A percentile compares a stretch with the other conserved stretches of the same genome.
Evolutionary conservation across 2,888 invertebrate genomes (phyloP).

Genomic region (Stenoptilia bipunctidactyla): DNA sequence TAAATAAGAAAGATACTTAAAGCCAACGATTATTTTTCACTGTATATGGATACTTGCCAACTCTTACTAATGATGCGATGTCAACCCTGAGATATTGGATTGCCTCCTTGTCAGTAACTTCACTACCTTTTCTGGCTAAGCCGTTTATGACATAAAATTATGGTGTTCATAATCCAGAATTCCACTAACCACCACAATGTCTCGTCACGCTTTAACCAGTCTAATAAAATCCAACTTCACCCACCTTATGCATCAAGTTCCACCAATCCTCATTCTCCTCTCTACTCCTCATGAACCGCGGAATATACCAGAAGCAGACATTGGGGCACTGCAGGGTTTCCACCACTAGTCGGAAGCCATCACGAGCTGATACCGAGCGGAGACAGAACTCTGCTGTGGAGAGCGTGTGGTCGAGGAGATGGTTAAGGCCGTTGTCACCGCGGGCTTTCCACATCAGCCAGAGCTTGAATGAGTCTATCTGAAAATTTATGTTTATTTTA

Average conservation of each 20-base stretch:
- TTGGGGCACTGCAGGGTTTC: conserved; percentile 79
- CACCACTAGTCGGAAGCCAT: conserved; percentile 74
- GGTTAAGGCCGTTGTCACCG: conserved; percentile 73
- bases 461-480: conserved; percentile 90
- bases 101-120: too few relatives aligned
- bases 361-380: conserved; percentile 52
- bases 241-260: conserved; percentile 63
- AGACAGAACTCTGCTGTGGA: conserved; percentile 71
- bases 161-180: too few relatives aligned
- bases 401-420: conserved; percentile 76
- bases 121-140: too few relatives aligned
- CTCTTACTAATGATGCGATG: too few relatives aligned
- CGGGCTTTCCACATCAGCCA: conserved; percentile 94
- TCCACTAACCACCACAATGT: too few relatives aligned
- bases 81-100: too few relatives aligned
- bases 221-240: too few relatives aligned
- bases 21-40: too few relatives aligned
- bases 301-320: conserved; percentile 92
- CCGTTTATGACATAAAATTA: neutral
- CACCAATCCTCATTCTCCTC: conserved; percentile 61
- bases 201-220: too few relatives aligned
- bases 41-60: too few relatives aligned
- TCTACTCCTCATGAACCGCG: conserved; percentile 56
- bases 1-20: too few relatives aligned
- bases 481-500: too few relatives aligned